Conservation (phyloP, 2,113 vertebrate genomes). For the Bagarius yarrelli region DNA sequence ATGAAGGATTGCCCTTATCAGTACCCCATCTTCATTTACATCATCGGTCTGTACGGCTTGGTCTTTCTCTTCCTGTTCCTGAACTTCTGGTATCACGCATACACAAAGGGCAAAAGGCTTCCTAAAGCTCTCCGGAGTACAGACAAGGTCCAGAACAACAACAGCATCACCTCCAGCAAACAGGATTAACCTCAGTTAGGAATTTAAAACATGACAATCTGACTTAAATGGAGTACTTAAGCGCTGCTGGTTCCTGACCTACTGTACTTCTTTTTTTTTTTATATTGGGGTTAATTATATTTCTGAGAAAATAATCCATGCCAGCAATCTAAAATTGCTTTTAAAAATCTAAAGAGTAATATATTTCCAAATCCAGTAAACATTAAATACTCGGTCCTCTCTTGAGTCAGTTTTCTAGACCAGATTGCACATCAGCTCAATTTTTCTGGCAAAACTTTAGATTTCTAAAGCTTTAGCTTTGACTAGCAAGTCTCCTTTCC, state of each 20-base stretch:
- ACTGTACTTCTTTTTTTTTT: constrained; percentile 30
- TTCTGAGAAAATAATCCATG: not conserved
- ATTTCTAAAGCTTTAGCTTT: not conserved
- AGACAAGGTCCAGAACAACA: constrained; percentile 74
- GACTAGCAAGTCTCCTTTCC: not conserved
- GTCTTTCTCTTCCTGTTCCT: constrained; percentile 92
- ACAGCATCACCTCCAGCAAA: constrained; percentile 60
- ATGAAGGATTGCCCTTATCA: constrained; percentile 88
- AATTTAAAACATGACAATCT: constrained; percentile 27
- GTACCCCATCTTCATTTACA: constrained; percentile 89
- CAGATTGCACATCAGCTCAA: not conserved
- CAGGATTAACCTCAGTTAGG: constrained; percentile 51
- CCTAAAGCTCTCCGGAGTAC: constrained; percentile 81
- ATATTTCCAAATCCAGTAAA: not conserved
- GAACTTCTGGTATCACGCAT: constrained; percentile 97
- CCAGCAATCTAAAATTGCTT: not conserved
- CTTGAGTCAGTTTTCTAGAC: not conserved
- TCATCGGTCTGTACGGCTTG: constrained; percentile 83
- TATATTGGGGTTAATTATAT: constrained; percentile 12
- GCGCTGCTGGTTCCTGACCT: not conserved
- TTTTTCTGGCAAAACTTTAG: not conserved
- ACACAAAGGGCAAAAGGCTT: constrained; percentile 88
- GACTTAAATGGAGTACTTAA: not conserved
- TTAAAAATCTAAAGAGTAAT: not conserved
- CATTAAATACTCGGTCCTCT: not conserved